Conservation (phyloP, 2,888 invertebrate species). For the Pammene aurita region DNA sequence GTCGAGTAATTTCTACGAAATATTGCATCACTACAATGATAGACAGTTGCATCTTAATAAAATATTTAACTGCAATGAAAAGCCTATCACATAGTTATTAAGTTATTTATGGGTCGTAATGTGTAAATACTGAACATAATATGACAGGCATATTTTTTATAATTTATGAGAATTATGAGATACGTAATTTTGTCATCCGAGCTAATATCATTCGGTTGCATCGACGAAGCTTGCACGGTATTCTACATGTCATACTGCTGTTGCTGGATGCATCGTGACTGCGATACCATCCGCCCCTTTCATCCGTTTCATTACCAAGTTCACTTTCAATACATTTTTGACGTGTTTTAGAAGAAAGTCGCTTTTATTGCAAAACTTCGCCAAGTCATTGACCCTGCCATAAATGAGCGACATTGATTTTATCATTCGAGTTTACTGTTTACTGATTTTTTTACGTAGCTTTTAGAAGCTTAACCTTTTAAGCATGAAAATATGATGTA, state of each 20-base stretch:
- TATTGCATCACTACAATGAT: too few relatives aligned
- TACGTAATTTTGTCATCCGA: slow-evolving; percentile 14
- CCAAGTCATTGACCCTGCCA: not conserved
- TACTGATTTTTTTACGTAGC: too few relatives aligned
- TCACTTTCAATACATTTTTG: slow-evolving; percentile 38
- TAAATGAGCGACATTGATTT: not conserved
- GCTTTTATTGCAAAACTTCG: slow-evolving; percentile 24
- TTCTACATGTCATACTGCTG: slow-evolving; percentile 66
- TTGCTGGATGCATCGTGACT: slow-evolving; percentile 59
- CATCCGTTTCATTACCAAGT: slow-evolving; percentile 39
- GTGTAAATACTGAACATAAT: not conserved
- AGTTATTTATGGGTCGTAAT: too few relatives aligned
- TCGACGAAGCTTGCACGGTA: slow-evolving; percentile 45
- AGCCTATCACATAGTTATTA: too few relatives aligned
- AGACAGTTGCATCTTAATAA: too few relatives aligned
- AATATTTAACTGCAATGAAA: too few relatives aligned
- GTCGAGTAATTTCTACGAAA: too few relatives aligned
- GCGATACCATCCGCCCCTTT: slow-evolving; percentile 37
- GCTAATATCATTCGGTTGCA: slow-evolving; percentile 32
- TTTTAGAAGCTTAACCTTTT: too few relatives aligned
- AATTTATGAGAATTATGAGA: slow-evolving; percentile 16
- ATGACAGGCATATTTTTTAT: not conserved
- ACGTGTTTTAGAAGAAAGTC: slow-evolving; percentile 35
- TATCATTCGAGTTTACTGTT: not conserved
- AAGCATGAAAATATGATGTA: too few relatives aligned